Conservation (phyloP, 2,113 vertebrate genomes). For the Galemys pyrenaicus region DNA sequence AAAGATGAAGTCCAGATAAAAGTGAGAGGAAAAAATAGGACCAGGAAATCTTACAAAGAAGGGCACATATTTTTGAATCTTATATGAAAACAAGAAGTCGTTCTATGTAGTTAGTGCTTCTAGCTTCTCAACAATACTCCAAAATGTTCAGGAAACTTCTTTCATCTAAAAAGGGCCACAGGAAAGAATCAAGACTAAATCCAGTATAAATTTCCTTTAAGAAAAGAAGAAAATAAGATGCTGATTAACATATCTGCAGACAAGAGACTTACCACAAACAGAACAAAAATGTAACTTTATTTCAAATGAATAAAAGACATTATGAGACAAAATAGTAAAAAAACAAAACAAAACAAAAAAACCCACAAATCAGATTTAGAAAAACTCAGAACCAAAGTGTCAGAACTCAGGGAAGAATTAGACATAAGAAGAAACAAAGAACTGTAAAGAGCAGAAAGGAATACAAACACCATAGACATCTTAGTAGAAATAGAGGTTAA, state of each 20-base stretch:
- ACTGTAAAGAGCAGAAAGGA: not conserved
- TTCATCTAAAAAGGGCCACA: not conserved
- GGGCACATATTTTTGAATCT: not conserved
- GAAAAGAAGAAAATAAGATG: not conserved
- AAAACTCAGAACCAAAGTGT: not conserved
- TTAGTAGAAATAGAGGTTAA: not conserved
- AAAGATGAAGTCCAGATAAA: not conserved
- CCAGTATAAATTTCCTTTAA: not conserved
- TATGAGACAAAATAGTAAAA: not conserved
- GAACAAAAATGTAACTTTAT: not conserved
- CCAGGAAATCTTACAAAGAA: not conserved
- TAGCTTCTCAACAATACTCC: not conserved
- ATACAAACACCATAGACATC: not conserved
- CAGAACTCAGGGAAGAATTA: not conserved
- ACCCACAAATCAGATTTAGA: not conserved
- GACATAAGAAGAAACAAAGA: not conserved
- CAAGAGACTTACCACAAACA: not conserved
- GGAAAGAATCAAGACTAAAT: not conserved
- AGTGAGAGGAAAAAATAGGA: not conserved
- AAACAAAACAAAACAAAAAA: too few relatives aligned
- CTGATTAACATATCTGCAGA: not conserved
- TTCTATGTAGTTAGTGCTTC: not conserved
- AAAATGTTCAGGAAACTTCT: not conserved
- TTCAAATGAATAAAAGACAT: not conserved
- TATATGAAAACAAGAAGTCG: not conserved